Base-by-base conservation (phyloP, 1,140 invertebrate species). In the Stegodyphus dumicola region DNA sequence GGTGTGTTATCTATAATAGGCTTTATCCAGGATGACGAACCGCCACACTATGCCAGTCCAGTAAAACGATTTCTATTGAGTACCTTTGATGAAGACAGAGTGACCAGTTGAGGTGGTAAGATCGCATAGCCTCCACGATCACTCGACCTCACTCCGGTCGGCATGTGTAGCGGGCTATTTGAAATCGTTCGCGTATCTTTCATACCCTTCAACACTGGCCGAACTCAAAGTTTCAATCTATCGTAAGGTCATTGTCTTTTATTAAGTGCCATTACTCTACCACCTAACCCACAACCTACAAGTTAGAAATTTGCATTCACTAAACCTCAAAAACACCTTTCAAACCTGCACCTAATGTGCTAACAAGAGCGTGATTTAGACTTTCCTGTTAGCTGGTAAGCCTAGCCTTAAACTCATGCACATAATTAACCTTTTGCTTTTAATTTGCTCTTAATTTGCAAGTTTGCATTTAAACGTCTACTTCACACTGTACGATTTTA, bases 41-140 rank as follows among this genome's bases (percentile, higher is more conserved):
- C 65, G n/a, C 65, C 17, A 67, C 65, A 67, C 65, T 67, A 17
- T 18, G 65, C 6, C 65, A 67, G 5, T 67, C 65, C 65, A 13
- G 11, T 67, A 17, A 67, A 67, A 67, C 17, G 5, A 67, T 66
- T 66, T n/a, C 65, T 66, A 17, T 66, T 6, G 17, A 7, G 7
- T 11, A 17, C 17, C 7, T 66, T 66, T 66, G 65, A n/a, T 13
- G 13, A 56, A 56, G 13, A 66, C 65, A 66, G 65, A 66, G 65
- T 66, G 17, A 17, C n/a, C 65, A 66, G 65, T 66, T 17, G 65
- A 6, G n/a, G 65, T 66, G 7, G 65, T 17, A 66, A 17, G n/a
- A 66, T 17, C 65, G 65, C 65, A 66, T 66, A n/a, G n/a, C 65
- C 65, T 66, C 65, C 65, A 66, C 65, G 13, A 56, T 56, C 54